Conservation (phyloP, 2,797 vertebrate genomes). For the Poliocrania exsul region DNA sequence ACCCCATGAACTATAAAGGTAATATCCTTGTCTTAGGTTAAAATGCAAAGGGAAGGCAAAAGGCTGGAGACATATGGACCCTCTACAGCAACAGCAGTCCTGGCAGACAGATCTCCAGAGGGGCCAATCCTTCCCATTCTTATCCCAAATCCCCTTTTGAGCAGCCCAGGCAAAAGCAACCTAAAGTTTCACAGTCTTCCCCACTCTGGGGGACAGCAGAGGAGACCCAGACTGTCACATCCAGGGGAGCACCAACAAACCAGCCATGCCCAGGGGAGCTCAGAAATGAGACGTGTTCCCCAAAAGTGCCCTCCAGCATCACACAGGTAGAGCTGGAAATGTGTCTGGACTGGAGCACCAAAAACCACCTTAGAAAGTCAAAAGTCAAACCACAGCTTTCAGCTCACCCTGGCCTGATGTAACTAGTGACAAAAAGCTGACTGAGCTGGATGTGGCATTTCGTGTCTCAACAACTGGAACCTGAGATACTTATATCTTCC, state of each 20-base stretch:
- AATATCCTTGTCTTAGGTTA: not conserved
- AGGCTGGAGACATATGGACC: not conserved
- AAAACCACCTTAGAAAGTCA: not conserved
- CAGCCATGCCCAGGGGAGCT: not conserved
- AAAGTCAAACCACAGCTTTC: not conserved
- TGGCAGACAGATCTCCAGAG: not conserved
- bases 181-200: not conserved
- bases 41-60: not conserved
- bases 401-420: not conserved
- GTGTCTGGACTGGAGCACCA: not conserved
- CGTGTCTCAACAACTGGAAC: not conserved
- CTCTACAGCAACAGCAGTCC: not conserved
- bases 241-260: not conserved
- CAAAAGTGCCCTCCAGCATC: not conserved
- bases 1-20: not conserved
- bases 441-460: not conserved
- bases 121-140: not conserved
- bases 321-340: not conserved
- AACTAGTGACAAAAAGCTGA: not conserved
- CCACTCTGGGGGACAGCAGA: fast-evolving
- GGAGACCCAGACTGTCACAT: not conserved
- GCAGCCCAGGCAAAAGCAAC: not conserved
- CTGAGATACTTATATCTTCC: not conserved
- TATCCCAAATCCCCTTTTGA: not conserved
- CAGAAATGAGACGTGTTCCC: not conserved